phyloP scores from a whole-genome alignment of 2,113 vertebrate genomes.

The Chaetura pelagica region DNA sequence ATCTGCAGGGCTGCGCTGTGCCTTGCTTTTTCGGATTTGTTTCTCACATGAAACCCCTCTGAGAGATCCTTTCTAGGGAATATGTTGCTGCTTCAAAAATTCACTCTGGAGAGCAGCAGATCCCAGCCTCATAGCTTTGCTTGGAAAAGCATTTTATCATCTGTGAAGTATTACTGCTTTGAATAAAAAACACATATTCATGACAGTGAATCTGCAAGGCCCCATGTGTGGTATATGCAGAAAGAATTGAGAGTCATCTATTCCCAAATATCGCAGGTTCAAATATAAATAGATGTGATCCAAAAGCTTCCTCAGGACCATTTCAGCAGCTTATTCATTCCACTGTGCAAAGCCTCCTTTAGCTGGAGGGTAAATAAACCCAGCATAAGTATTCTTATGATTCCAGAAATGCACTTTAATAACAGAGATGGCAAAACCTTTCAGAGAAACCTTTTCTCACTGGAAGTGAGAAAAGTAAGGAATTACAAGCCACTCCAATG shows the following conservation, averaged over 20 bases:
- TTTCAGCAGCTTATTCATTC: neutral
- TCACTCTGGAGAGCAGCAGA: neutral
- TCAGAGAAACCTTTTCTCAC: neutral
- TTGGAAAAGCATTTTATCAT: neutral
- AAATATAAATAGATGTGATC: neutral
- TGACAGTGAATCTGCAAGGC: neutral
- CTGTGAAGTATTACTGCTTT: neutral
- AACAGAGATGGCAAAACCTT: neutral
- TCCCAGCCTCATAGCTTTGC: neutral
- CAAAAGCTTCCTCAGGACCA: neutral
- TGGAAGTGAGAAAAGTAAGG: neutral
- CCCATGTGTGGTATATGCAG: neutral
- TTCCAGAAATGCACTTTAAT: neutral
- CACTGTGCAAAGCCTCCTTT: neutral
- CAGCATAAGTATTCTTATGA: neutral
- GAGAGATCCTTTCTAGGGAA: neutral
- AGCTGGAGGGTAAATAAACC: neutral
- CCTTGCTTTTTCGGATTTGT: neutral
- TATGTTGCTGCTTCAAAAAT: neutral
- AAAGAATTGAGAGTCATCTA: neutral
- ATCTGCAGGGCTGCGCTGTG: fast-evolving
- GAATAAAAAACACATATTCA: neutral
- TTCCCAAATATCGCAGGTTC: neutral
- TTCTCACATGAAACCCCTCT: neutral
- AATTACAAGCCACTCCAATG: neutral